Evolutionary conservation across 1,140 invertebrate genomes (phyloP).

Genomic region (Melanaphis sacchari): DNA sequence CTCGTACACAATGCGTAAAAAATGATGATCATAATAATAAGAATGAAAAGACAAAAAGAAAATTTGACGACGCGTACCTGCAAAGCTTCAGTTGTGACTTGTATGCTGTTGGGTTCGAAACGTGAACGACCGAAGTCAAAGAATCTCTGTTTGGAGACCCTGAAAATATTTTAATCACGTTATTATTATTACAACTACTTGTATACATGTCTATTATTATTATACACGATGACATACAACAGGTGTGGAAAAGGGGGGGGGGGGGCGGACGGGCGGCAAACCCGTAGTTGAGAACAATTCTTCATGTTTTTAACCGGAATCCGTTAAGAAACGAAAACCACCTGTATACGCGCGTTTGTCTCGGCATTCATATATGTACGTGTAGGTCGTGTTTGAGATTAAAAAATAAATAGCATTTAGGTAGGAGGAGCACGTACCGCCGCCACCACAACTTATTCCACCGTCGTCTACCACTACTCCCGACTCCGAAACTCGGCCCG

Average conservation of each 20-base stretch:
- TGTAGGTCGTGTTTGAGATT: background rate
- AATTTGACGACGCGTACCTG: background rate
- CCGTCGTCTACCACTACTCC: background rate
- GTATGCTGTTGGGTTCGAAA: background rate
- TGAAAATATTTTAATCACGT: background rate
- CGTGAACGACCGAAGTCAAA: background rate
- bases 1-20: background rate
- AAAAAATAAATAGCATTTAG: background rate
- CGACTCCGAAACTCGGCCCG: background rate
- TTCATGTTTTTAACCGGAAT: background rate
- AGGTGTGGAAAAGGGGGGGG: no score
- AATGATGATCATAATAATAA: background rate
- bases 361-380: background rate
- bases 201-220: background rate
- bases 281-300: background rate
- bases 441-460: background rate
- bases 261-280: background rate
- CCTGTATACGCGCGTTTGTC: background rate
- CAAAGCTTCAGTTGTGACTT: background rate
- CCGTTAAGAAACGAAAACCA: background rate
- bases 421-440: background rate
- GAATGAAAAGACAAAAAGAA: background rate
- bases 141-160: background rate
- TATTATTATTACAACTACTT: constrained; percentile 1
- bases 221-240: background rate